Evolutionary conservation across 2,888 invertebrate genomes (phyloP).

Genomic region (Heliconius ethilla): DNA sequence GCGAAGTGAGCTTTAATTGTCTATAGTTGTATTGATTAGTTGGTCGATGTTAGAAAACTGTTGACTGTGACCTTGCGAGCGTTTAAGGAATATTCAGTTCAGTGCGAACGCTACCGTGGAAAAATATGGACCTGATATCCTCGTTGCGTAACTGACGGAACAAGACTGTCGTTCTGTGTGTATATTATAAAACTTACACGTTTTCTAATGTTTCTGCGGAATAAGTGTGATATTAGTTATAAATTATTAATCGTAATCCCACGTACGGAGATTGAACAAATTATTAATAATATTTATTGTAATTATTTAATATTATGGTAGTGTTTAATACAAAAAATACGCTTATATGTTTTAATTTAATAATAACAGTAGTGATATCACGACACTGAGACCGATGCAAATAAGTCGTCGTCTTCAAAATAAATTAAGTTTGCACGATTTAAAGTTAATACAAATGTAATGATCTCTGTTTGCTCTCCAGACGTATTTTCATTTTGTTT

Average conservation of each 20-base stretch:
- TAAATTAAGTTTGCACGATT: slow-evolving; percentile 34
- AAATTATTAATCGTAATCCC: slow-evolving; percentile 26
- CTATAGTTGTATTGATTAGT: slow-evolving; percentile 62
- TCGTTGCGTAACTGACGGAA: slow-evolving; percentile 54
- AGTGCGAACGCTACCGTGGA: slow-evolving; percentile 47
- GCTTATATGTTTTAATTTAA: slow-evolving; percentile 46
- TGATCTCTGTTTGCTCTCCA: slow-evolving; percentile 64
- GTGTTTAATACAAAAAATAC: slow-evolving; percentile 44
- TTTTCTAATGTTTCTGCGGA: slow-evolving; percentile 43
- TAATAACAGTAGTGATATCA: slow-evolving; percentile 32
- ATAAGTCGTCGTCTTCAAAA: slow-evolving; percentile 25
- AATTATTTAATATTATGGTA: slow-evolving; percentile 42
- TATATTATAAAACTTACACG: slow-evolving; percentile 40
- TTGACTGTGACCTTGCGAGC: slow-evolving; percentile 55
- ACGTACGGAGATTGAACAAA: slow-evolving; percentile 23
- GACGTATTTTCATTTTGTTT: slow-evolving; percentile 53
- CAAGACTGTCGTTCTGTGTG: slow-evolving; percentile 38
- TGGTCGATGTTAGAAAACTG: slow-evolving; percentile 54
- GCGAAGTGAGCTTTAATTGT: slow-evolving; percentile 76
- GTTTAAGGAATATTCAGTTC: slow-evolving; percentile 47
- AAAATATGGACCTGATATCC: slow-evolving; percentile 46
- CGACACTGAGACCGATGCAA: slow-evolving; percentile 26
- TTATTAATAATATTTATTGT: slow-evolving; percentile 44
- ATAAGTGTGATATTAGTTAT: slow-evolving; percentile 70
- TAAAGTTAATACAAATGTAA: slow-evolving; percentile 44